These are phyloP conservation scores for Drosophila rellima DNA, from an alignment of 2,888 invertebrate species.

Conservation along the genomic window DNA sequence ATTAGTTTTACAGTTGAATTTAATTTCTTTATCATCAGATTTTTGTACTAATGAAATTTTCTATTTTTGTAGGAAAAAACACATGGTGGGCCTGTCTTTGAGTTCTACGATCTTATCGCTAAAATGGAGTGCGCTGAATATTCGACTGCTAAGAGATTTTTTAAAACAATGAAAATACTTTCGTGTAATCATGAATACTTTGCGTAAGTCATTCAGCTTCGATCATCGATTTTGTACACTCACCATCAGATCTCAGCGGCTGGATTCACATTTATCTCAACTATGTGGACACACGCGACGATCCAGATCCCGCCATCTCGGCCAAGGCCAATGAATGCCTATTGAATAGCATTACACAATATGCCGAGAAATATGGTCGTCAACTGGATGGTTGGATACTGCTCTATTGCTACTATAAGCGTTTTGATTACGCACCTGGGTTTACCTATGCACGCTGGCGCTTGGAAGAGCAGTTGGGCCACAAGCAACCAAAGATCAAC, in stretches of 20 bases:
- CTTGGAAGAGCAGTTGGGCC: constrained; percentile 52
- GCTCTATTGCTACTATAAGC: constrained; percentile 73
- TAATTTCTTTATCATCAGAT: not conserved
- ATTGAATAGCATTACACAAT: constrained; percentile 47
- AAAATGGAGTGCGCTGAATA: constrained; percentile 69
- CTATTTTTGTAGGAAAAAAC: constrained; percentile 30
- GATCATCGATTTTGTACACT: not conserved
- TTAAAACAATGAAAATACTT: constrained; percentile 23
- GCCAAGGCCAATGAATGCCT: constrained; percentile 65
- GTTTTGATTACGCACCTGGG: constrained; percentile 69
- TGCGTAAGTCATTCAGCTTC: constrained; percentile 42
- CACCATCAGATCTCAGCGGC: constrained; percentile 26
- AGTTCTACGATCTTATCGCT: constrained; percentile 62
- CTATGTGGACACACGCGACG: constrained; percentile 57
- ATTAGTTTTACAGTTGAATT: not conserved
- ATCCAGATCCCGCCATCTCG: constrained; percentile 42
- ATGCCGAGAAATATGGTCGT: constrained; percentile 23
- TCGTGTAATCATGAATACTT: constrained; percentile 42
- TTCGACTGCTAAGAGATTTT: constrained; percentile 51
- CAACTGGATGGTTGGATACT: constrained; percentile 72
- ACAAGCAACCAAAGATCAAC: not conserved
- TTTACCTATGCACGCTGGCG: constrained; percentile 73
- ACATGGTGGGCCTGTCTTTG: constrained; percentile 29
- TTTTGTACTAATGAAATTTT: constrained; percentile 5
- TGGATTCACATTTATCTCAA: constrained; percentile 68